phyloP scores from a whole-genome alignment of 1,140 invertebrate genomes.

The Lethrus apterus region DNA sequence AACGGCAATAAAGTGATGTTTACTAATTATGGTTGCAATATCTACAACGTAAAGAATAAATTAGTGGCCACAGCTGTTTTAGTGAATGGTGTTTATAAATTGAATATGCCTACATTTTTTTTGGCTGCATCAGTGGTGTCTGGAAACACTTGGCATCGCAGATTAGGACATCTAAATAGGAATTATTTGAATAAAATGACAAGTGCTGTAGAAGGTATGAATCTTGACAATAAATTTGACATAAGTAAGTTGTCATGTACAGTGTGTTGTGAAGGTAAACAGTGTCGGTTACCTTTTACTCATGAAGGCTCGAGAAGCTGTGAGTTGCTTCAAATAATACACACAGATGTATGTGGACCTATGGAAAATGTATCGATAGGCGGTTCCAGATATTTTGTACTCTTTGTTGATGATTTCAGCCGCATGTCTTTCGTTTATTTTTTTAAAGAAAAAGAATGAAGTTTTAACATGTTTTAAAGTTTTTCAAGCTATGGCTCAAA shows the following conservation, averaged over 20 bases:
- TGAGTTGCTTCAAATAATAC: constrained; percentile 19
- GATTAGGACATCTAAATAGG: constrained; percentile 10
- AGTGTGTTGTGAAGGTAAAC: constrained; percentile 15
- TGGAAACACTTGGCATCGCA: constrained; percentile 9
- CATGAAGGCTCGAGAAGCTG: constrained; percentile 1
- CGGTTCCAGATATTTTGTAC: constrained; percentile 22
- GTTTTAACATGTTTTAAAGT: constrained; percentile 27
- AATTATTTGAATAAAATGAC: too few species aligned
- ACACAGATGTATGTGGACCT: constrained; percentile 27
- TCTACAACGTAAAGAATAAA: too few species aligned
- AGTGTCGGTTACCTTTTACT: constrained; percentile 8
- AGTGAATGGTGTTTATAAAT: too few species aligned
- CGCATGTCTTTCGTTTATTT: constrained; percentile 15
- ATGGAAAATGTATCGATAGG: constrained; percentile 25
- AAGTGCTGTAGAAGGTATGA: too few species aligned
- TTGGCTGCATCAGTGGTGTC: background rate
- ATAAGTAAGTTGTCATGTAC: constrained; percentile 5
- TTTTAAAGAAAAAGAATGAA: constrained; percentile 29
- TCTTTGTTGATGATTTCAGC: constrained; percentile 22
- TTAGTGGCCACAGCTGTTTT: too few species aligned
- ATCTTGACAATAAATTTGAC: too few species aligned
- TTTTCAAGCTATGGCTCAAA: constrained; percentile 14
- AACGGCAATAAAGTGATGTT: too few species aligned
- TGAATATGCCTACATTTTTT: too few species aligned
- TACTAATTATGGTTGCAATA: too few species aligned